Evolutionary conservation across 2,113 vertebrate species (phyloP).

Genomic region (Tauraco erythrolophus): DNA sequence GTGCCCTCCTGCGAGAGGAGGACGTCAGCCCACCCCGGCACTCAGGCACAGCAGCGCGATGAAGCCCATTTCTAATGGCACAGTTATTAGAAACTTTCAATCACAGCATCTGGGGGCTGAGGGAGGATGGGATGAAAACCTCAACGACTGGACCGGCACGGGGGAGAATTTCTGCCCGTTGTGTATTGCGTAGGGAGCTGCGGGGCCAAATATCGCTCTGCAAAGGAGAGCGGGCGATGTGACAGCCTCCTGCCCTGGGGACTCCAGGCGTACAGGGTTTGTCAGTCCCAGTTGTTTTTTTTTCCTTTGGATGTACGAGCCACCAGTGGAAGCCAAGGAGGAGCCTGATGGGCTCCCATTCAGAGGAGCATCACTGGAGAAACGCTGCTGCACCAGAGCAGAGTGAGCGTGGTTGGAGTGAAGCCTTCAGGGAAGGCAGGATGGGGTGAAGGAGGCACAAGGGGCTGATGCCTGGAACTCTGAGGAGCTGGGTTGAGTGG

Average conservation of each 20-base stretch:
- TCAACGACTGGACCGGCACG: fast-evolving
- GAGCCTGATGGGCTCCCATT: neutral
- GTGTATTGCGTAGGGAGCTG: neutral
- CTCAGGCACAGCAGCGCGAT: neutral
- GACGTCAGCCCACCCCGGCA: neutral
- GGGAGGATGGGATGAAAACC: neutral
- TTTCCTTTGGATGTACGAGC: fast-evolving
- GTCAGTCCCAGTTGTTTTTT: neutral
- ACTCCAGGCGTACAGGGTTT: neutral
- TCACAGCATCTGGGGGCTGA: neutral
- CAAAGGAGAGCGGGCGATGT: neutral
- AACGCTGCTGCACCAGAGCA: neutral
- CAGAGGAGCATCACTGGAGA: neutral
- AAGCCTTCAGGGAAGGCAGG: neutral
- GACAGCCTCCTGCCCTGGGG: neutral
- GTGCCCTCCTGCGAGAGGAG: neutral
- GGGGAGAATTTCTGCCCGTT: neutral
- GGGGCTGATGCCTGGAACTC: neutral
- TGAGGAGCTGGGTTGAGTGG: neutral
- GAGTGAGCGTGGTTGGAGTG: fast-evolving
- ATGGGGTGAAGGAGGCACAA: neutral
- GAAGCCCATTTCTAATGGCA: neutral
- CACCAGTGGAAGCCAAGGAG: neutral
- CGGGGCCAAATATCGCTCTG: fast-evolving
- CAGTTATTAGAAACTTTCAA: neutral